These are phyloP conservation scores for Melanostoma mellinum DNA, from an alignment of 2,888 invertebrate species.

Conservation along the genomic window DNA sequence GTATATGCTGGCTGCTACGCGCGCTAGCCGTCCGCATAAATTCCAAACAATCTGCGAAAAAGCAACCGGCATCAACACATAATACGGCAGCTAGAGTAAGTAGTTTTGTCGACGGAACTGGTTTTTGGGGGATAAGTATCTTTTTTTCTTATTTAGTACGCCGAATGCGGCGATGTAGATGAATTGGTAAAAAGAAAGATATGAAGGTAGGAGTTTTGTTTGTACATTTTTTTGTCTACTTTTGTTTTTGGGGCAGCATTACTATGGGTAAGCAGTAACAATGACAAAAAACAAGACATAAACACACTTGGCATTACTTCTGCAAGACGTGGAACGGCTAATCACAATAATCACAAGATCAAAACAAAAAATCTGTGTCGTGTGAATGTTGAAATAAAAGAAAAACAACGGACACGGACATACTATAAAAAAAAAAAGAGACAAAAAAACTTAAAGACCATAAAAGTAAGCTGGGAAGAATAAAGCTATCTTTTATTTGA, in stretches of 20 bases:
- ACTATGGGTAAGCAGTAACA: constrained; percentile 5
- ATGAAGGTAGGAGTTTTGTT: not conserved
- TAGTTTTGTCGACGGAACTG: not conserved
- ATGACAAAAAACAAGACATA: not conserved
- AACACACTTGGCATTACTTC: constrained; percentile 24
- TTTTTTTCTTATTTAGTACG: not conserved
- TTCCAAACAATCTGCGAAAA: constrained; percentile 35
- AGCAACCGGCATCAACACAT: constrained; percentile 35
- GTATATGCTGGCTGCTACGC: constrained; percentile 15
- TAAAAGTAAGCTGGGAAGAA: too few species aligned
- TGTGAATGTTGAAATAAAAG: not conserved
- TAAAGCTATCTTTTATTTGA: too few species aligned
- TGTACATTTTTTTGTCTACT: not conserved
- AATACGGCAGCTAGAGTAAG: not conserved
- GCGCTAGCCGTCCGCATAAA: not conserved
- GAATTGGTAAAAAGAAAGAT: constrained; percentile 38
- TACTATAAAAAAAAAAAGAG: too few species aligned
- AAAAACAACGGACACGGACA: too few species aligned
- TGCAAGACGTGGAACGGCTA: constrained; percentile 52
- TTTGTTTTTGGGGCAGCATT: constrained; percentile 19
- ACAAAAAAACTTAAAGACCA: too few species aligned
- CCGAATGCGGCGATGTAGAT: constrained; percentile 48
- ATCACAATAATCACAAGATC: constrained; percentile 28
- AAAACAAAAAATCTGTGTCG: constrained; percentile 18
- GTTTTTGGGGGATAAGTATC: not conserved